Evolutionary conservation across 2,797 vertebrate species (phyloP), one percentile per base, ranked within the genome.

Genomic region (Coilia nasus): DNA sequence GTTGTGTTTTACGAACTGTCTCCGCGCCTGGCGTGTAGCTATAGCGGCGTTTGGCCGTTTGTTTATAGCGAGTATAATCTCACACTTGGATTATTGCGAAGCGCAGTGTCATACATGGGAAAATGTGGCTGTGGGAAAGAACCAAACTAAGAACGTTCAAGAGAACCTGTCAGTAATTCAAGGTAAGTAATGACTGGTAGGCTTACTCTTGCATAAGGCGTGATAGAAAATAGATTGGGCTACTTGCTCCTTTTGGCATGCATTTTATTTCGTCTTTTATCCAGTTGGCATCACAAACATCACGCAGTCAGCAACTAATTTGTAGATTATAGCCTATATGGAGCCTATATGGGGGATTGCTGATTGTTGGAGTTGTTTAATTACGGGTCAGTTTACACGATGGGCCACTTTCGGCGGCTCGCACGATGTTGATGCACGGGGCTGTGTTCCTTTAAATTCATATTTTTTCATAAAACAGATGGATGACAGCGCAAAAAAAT

Each of bases 171-270:
- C 62, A 31, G 67, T 44, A 82, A 90, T 88, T 90, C 83, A 93
- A 93, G 94, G 95, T 96, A 94, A 78, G 83, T 78, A 21, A 21
- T 82, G 92, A 21, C 17, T 31, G 28, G 10, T 28, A 67, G 23
- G 28, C 17, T 71, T 71, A 71, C 15, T 35, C 28, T 71, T 2
- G 64, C 64, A 71, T 31, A 15, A 31, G 31, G 15, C 64, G 64
- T 71, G 25, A 25, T 71, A 71, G 15, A 64, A 71, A 67, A 64
- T 12, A 64, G 2, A 31, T 14, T 31, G 15, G 17, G 57, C 57
- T 60, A 62, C 23, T 9, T 64, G 1, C 14, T 17, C 12, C 23
- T 28, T 23, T 25, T 71, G 25, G 64, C 23, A 28, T 64, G 64
- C 28, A 15, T 14, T 71, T 12, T 14, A 71, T 71, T n/a, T 64